A percentile compares a stretch with the other conserved stretches of the same genome.
Evolutionary conservation across 2,888 invertebrate species (phyloP).

Genomic region (Ecliptopera silaceata): DNA sequence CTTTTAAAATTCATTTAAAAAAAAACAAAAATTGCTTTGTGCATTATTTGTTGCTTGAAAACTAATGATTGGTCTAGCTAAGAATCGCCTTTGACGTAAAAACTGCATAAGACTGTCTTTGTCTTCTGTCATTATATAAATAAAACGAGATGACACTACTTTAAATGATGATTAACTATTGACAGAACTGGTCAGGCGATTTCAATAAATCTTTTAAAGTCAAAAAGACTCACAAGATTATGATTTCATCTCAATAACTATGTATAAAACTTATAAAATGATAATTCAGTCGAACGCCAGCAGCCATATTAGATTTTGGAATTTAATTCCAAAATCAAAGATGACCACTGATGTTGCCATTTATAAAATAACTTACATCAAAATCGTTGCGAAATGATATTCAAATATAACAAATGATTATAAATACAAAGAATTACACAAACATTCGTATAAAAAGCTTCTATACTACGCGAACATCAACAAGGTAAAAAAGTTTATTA

Average conservation of each 20-base stretch:
- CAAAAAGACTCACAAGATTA: slow-evolving; percentile 35
- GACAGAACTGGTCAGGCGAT: too few relatives aligned
- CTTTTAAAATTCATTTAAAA: neutral
- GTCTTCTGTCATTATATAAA: too few relatives aligned
- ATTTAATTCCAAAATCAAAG: slow-evolving; percentile 43
- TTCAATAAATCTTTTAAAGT: too few relatives aligned
- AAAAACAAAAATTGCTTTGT: neutral
- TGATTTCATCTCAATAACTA: slow-evolving; percentile 26
- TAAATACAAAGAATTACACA: slow-evolving; percentile 27
- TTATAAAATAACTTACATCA: slow-evolving; percentile 35
- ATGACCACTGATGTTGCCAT: slow-evolving; percentile 58
- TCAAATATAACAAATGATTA: slow-evolving; percentile 24
- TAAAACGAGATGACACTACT: too few relatives aligned
- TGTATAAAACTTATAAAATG: slow-evolving; percentile 29
- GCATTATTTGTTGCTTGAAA: neutral
- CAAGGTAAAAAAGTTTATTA: slow-evolving; percentile 39
- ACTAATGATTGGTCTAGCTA: too few relatives aligned
- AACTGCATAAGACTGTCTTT: too few relatives aligned
- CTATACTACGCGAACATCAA: slow-evolving; percentile 41
- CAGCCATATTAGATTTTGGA: slow-evolving; percentile 52
- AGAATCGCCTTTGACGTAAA: too few relatives aligned
- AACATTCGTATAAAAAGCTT: slow-evolving; percentile 47
- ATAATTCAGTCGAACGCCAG: slow-evolving; percentile 61
- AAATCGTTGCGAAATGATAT: slow-evolving; percentile 41
- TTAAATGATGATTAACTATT: too few relatives aligned